phyloP scores from a whole-genome alignment of 2,797 vertebrate genomes.

The Alfaro cultratus region DNA sequence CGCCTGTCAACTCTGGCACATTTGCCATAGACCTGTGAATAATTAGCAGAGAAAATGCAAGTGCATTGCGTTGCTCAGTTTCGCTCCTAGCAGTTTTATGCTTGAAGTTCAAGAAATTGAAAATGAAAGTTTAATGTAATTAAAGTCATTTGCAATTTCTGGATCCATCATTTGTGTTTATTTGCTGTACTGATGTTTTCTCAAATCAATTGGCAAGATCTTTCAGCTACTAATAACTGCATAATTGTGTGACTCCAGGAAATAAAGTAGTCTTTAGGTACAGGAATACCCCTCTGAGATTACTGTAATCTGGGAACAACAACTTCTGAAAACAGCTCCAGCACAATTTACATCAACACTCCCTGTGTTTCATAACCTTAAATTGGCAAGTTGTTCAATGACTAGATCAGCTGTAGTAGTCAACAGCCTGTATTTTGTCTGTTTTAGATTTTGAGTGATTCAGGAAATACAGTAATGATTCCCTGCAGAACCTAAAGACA shows the following conservation, averaged over 20 bases:
- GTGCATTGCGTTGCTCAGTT: slow-evolving; percentile 9
- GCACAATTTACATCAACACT: not conserved
- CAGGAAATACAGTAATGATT: not conserved
- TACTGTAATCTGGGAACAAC: not conserved
- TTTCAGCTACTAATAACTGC: not conserved
- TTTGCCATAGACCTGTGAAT: not conserved
- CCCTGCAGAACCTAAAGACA: not conserved
- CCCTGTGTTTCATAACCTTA: not conserved
- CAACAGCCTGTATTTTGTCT: not conserved
- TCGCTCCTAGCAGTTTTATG: slow-evolving; percentile 10
- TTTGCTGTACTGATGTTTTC: not conserved
- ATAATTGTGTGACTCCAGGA: not conserved
- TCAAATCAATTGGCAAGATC: not conserved
- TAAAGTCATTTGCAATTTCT: slow-evolving; percentile 2
- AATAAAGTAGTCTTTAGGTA: not conserved
- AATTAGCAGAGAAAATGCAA: not conserved
- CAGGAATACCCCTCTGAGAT: not conserved
- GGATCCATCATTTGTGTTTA: slow-evolving; percentile 1
- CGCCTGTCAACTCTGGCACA: not conserved
- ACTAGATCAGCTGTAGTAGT: not conserved
- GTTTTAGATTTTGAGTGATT: not conserved
- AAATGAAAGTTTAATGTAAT: slow-evolving; percentile 14
- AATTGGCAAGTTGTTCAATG: not conserved
- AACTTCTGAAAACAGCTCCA: not conserved
- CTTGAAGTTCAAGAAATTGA: slow-evolving; percentile 14